Evolutionary conservation across 2,888 invertebrate genomes (phyloP).

Genomic region (Sarcophaga carnaria): DNA sequence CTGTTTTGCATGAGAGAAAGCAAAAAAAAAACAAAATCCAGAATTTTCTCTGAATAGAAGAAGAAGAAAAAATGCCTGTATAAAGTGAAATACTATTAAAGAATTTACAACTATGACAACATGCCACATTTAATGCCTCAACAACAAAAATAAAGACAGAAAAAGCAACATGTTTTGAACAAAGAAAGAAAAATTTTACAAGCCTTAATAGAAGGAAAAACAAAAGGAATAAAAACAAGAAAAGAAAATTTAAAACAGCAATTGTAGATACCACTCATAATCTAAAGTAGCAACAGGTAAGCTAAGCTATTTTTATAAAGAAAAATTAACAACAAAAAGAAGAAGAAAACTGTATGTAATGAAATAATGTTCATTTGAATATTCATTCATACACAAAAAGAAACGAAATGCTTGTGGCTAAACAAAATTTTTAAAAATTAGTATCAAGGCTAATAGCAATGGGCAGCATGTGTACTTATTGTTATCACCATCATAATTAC

Average conservation of each 20-base stretch:
- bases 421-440: conserved; percentile 30
- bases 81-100: conserved; percentile 22
- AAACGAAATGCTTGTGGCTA: neutral
- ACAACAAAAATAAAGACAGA: neutral
- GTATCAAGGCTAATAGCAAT: conserved; percentile 28
- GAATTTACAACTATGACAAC: conserved; percentile 45
- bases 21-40: neutral
- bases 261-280: conserved; percentile 9
- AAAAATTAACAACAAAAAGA: neutral
- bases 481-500: neutral
- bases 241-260: neutral
- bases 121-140: conserved; percentile 30
- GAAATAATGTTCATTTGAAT: neutral
- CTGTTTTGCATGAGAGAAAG: neutral
- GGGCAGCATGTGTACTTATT: neutral
- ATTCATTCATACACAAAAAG: conserved; percentile 14
- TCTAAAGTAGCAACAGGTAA: conserved; percentile 56
- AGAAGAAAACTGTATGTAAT: neutral
- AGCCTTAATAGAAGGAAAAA: neutral
- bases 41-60: neutral
- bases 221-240: neutral
- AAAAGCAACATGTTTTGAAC: neutral
- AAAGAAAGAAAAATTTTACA: conserved; percentile 12
- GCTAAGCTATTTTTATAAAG: neutral
- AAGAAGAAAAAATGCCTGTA: neutral